Conservation (phyloP, 1,140 invertebrate species). For the Cydia strobilella region DNA sequence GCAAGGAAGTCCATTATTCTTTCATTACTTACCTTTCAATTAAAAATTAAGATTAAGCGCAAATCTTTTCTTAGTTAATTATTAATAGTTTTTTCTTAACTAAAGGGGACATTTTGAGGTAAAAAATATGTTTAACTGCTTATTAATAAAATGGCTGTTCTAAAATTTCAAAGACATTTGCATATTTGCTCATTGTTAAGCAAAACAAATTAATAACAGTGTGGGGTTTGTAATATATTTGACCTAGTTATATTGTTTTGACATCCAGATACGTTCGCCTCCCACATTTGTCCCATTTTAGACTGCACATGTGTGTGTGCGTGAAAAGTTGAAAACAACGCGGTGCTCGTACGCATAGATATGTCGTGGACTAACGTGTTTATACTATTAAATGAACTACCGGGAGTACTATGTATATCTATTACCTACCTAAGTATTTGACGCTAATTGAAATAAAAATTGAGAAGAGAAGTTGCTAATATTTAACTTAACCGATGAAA, state of each 20-base stretch:
- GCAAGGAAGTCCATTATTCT: slow-evolving; percentile 47
- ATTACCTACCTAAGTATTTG: no score
- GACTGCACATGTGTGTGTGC: slow-evolving; percentile 62
- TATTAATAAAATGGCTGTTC: slow-evolving; percentile 47
- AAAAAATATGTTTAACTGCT: slow-evolving; percentile 52
- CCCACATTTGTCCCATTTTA: slow-evolving; percentile 72
- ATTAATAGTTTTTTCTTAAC: slow-evolving; percentile 50
- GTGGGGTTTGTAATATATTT: slow-evolving; percentile 39
- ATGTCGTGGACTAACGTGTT: slow-evolving; percentile 29
- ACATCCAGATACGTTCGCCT: slow-evolving; percentile 50
- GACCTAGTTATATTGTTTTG: slow-evolving; percentile 67
- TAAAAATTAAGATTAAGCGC: slow-evolving; percentile 66
- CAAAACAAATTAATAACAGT: not conserved
- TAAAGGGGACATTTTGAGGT: slow-evolving; percentile 39
- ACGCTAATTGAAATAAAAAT: not conserved
- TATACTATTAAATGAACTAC: slow-evolving; percentile 38
- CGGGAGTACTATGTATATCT: not conserved
- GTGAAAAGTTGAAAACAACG: slow-evolving; percentile 5
- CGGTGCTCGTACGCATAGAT: slow-evolving; percentile 18
- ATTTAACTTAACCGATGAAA: no score
- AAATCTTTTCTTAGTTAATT: slow-evolving; percentile 56
- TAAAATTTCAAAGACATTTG: not conserved
- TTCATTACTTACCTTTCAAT: slow-evolving; percentile 58
- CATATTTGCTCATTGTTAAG: slow-evolving; percentile 1
- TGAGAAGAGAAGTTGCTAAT: no score